phyloP scores from a whole-genome alignment of 2,113 vertebrate species.

The Tragelaphus scriptus region DNA sequence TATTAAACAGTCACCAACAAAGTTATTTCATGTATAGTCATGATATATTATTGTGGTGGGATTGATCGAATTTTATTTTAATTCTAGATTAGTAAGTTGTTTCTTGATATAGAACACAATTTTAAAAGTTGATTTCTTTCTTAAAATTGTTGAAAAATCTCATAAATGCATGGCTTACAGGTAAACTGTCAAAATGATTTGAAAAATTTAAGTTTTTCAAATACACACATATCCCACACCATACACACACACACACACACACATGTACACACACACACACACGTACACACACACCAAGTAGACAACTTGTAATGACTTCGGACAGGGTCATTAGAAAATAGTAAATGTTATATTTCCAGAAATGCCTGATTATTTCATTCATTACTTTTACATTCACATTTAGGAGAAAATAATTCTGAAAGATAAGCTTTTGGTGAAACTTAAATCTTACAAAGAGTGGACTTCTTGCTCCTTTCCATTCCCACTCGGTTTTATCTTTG shows the following conservation, averaged over 20 bases:
- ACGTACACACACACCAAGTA: neutral
- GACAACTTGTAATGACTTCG: neutral
- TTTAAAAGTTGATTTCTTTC: neutral
- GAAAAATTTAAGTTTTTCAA: neutral
- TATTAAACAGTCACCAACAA: neutral
- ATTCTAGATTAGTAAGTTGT: neutral
- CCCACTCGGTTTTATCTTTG: neutral
- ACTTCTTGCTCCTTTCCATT: too few relatives aligned
- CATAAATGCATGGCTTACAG: neutral
- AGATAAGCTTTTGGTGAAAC: neutral
- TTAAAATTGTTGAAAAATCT: neutral
- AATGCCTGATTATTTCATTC: neutral
- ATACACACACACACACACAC: neutral
- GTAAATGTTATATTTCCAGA: neutral
- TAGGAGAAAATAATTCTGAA: conserved; percentile 1
- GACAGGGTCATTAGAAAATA: neutral
- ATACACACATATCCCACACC: neutral
- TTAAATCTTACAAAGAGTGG: neutral
- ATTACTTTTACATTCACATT: neutral
- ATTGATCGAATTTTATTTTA: neutral
- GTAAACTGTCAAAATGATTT: neutral
- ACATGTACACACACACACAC: neutral
- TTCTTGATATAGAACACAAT: neutral
- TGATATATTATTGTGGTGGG: neutral
- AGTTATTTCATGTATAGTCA: conserved; percentile 12